These are phyloP conservation scores for Glyptemys insculpta DNA, from an alignment of 2,797 vertebrate species.

Conservation along the genomic window DNA sequence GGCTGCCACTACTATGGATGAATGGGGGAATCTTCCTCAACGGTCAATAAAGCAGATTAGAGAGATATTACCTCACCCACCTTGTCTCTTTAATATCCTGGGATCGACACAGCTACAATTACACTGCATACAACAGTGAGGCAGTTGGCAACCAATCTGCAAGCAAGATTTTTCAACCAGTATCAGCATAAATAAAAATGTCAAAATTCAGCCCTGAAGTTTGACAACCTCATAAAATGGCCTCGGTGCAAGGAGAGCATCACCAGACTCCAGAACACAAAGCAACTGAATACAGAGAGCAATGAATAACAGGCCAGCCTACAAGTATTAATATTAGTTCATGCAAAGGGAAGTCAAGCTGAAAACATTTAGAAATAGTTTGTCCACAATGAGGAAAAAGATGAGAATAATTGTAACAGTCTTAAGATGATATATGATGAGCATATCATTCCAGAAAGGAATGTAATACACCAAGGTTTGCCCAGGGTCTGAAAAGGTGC, in stretches of 20 bases:
- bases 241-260: neutral
- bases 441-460: neutral
- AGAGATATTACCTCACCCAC: no score
- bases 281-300: neutral
- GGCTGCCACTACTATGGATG: neutral
- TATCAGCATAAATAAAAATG: slow-evolving; percentile 13
- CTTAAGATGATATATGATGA: neutral
- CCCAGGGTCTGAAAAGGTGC: neutral
- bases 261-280: neutral
- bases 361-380: neutral
- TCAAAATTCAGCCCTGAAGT: neutral
- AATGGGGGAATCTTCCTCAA: neutral
- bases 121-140: neutral
- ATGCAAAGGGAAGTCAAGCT: neutral
- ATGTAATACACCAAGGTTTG: neutral
- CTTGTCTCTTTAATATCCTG: no score
- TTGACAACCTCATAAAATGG: neutral
- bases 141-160: neutral
- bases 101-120: no score
- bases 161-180: neutral
- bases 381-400: neutral
- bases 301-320: neutral
- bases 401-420: neutral
- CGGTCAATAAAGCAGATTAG: neutral
- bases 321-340: neutral